Evolutionary conservation across 2,888 invertebrate genomes (phyloP), one percentile per base, ranked within the genome.

Genomic region (Pseudococcus viburni): DNA sequence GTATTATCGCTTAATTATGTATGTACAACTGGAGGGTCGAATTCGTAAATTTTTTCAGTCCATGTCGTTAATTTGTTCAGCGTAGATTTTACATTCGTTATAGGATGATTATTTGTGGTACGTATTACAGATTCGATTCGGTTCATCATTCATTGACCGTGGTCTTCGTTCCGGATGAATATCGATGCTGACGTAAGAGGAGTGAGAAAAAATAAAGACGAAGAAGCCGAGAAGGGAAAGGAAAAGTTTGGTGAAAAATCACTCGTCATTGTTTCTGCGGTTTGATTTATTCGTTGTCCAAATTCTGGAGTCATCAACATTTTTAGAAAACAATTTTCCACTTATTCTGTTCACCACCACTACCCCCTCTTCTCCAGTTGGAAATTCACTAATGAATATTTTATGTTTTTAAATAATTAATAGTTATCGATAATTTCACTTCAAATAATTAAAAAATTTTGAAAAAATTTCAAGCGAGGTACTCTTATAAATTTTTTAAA

Each of bases 81-180:
- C 19, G 7, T 3, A 11, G 9, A 19, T 64, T 64, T 22, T 64
- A 64, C 22, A 64, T 64, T 64, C 19, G 64, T 22, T 64, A 22
- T 42, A 42, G 42, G 6, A n/a, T 15, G 22, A 19, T 64, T 64
- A 64, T 64, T 22, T 22, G 64, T 11, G 64, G 64, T 22, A 42
- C 42, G 9, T 8, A 64, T 64, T 64, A 64, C 8, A 22, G 64
- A 64, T 64, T 64, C 64, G 64, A 64, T 64, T 22, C 64, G 64
- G 64, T 64, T 64, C 64, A 22, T 64, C 64, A 64, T 64, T 64
- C 64, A 64, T 22, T 64, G 64, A 64, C 64, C 22, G 22, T 64
- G 5, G 64, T 64, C 64, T n/a, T 59, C n/a, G 64, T 64, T 64
- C 12, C 11, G 64, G 22, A 22, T 64, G 64, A 64, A 64, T 64